Evolutionary conservation across 1,140 invertebrate genomes (phyloP).

Genomic region (Drosophila pseudoobscura): DNA sequence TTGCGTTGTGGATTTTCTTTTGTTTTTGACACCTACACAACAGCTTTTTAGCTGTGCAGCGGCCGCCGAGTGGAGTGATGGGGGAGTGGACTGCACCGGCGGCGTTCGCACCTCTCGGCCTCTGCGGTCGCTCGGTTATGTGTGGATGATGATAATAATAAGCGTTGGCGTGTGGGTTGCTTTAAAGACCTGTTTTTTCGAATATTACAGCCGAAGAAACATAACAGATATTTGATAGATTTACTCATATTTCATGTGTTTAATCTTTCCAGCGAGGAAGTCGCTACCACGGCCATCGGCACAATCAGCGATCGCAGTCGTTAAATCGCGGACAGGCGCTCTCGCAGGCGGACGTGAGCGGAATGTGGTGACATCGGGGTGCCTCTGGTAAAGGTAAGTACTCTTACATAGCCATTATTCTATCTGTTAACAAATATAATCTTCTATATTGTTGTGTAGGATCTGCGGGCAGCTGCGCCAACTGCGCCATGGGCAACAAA

Average conservation of each 20-base stretch:
- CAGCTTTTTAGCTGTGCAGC: constrained; percentile 23
- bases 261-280: constrained; percentile 67
- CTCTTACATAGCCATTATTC: neutral
- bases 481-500: constrained; percentile 95
- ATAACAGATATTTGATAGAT: neutral
- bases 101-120: constrained; percentile 65
- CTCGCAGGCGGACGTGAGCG: constrained; percentile 86
- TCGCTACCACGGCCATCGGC: constrained; percentile 84
- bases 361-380: constrained; percentile 90
- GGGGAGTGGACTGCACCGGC: constrained; percentile 35
- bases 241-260: constrained; percentile 3
- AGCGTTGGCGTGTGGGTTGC: constrained; percentile 66
- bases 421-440: neutral
- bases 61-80: constrained; percentile 16
- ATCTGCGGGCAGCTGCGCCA: constrained; percentile 78
- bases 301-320: constrained; percentile 87
- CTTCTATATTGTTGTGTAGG: constrained; percentile 34
- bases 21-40: constrained; percentile 77
- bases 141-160: constrained; percentile 52
- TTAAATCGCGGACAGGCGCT: constrained; percentile 87
- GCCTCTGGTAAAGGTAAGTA: constrained; percentile 85
- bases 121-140: neutral
- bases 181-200: constrained; percentile 29
- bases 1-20: constrained; percentile 43
- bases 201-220: neutral